These are phyloP conservation scores for Saccopteryx leptura DNA, from an alignment of 2,113 vertebrate species.

Conservation along the genomic window DNA sequence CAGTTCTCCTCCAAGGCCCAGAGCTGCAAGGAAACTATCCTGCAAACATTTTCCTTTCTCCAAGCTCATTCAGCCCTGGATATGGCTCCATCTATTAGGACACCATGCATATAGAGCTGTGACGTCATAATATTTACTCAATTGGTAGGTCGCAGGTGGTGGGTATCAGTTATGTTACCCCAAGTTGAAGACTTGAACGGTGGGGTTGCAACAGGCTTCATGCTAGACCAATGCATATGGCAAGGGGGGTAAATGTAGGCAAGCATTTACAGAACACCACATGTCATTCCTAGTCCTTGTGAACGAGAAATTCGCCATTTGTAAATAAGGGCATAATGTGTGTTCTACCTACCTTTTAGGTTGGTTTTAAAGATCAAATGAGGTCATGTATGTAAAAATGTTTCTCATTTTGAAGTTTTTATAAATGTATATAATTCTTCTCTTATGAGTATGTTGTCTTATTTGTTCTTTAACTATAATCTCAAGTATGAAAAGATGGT, in stretches of 20 bases:
- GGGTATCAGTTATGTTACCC: not conserved
- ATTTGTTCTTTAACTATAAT: conserved; percentile 8
- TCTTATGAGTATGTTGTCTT: not conserved
- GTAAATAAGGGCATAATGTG: not conserved
- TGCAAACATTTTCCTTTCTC: not conserved
- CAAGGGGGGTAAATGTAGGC: not conserved
- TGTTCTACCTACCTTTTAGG: not conserved
- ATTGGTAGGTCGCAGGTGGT: not conserved
- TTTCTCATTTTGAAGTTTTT: conserved; percentile 1
- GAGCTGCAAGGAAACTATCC: not conserved
- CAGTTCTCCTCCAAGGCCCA: not conserved
- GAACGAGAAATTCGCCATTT: not conserved
- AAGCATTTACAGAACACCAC: not conserved
- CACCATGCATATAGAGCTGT: no score
- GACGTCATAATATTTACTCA: not conserved
- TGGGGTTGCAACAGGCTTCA: not conserved
- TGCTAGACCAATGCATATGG: not conserved
- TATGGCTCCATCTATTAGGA: not conserved
- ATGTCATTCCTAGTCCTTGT: not conserved
- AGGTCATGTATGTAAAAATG: not conserved
- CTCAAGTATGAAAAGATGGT: not conserved
- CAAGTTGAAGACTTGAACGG: not conserved
- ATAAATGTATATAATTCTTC: not conserved
- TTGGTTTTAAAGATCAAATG: not conserved
- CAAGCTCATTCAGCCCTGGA: not conserved